Evolutionary conservation across 2,888 invertebrate genomes (phyloP).

Genomic region (Idaea aversata): DNA sequence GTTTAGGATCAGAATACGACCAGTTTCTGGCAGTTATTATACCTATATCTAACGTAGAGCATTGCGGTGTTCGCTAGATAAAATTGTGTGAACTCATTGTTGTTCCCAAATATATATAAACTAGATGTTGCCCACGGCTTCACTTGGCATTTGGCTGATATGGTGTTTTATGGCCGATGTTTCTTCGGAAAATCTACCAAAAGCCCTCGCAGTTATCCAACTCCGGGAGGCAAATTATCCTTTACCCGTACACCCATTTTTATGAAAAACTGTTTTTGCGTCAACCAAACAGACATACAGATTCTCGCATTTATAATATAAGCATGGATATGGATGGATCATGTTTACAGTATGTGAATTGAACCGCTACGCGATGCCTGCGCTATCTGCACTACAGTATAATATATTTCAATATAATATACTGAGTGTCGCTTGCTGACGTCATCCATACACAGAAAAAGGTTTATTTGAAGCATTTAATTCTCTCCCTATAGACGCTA

Average conservation of each 20-base stretch:
- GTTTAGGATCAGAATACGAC: slow-evolving; percentile 52
- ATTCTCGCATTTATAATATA: slow-evolving; percentile 5
- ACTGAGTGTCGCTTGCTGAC: slow-evolving; percentile 56
- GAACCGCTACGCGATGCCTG: slow-evolving; percentile 26
- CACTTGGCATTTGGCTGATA: background rate
- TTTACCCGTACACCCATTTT: background rate
- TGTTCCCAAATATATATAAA: slow-evolving; percentile 12
- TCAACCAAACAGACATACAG: slow-evolving; percentile 11
- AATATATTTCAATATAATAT: slow-evolving; percentile 29
- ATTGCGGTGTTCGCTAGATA: slow-evolving; percentile 31
- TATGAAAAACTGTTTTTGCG: background rate
- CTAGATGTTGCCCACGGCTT: background rate
- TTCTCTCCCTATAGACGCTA: too few species aligned
- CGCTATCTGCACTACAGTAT: slow-evolving; percentile 25
- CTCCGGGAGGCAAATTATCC: background rate
- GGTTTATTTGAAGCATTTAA: too few species aligned
- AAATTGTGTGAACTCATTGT: slow-evolving; percentile 22
- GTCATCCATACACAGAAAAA: slow-evolving; percentile 28
- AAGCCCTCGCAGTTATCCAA: too few species aligned
- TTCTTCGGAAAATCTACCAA: too few species aligned
- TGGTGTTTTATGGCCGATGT: background rate
- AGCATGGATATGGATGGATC: slow-evolving; percentile 9
- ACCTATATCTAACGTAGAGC: slow-evolving; percentile 38
- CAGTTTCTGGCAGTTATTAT: slow-evolving; percentile 31
- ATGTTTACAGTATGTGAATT: slow-evolving; percentile 21